Base-by-base conservation (phyloP, 2,888 invertebrate genomes). In the Eupithecia pulchellata region DNA sequence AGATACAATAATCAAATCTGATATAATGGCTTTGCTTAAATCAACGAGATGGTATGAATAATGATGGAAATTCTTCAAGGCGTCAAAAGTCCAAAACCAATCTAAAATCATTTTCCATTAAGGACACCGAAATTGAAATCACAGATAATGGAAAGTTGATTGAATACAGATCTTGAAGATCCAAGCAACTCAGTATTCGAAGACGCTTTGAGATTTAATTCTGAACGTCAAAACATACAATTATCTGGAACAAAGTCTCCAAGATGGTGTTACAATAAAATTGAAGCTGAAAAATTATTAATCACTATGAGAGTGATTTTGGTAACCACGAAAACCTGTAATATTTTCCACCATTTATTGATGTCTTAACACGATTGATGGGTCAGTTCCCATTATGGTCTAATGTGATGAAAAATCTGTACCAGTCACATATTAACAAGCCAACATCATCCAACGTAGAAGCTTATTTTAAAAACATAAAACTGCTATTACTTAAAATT, bases 351-450 rank as follows among this genome's bases (percentile, higher is more conserved):
- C 17, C 62, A 55, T 63, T 68, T 32, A n/a, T 68, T 61, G 52
- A 32, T 13, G 47, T 47, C 11, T 29, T 68, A 29, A 32, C 68
- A 55, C 30, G 67, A 60, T 42, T 68, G 32, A 62, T 68, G 52
- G 47, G 62, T 36, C 57, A 68, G 61, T 68, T 62, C n/a, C 68
- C 68, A 30, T 30, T 68, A 30, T 68, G 68, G 68, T 52, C 62
- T 17, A 68, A 68, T 30, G 62, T 52, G 4, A 63, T 68, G 63
- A 57, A 42, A 55, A 32, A 17, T 34, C 47, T 68, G n/a, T 68
- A 63, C 27, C 11, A 62, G 30, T 68, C 68, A 25, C 47, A 68
- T 25, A 68, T 62, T 8, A 42, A 55, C 27, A 30, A 57, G 25
- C 6, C 57, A 27, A 57, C 57, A 57, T 57, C 57, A 57, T 57